Evolutionary conservation across 2,113 vertebrate species (phyloP).

Genomic region (Syngnathus scovelli): DNA sequence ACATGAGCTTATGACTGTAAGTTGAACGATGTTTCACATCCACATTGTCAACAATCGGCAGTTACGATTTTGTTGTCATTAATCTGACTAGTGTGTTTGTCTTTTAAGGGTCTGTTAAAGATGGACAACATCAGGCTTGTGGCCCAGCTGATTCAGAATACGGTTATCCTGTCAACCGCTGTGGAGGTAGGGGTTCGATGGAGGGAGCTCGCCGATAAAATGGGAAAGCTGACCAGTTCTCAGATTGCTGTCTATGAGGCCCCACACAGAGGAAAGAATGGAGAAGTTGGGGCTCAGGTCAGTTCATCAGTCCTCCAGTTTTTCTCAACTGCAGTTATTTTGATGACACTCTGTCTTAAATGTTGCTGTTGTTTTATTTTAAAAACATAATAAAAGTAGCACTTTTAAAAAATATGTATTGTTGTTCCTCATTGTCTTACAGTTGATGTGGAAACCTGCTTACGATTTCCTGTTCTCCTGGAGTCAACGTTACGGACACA

Average conservation of each 20-base stretch:
- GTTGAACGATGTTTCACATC: conserved; percentile 38
- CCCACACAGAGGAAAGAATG: conserved; percentile 80
- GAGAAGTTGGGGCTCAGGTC: conserved; percentile 77
- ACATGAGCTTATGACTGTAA: conserved; percentile 86
- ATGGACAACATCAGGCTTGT: conserved; percentile 84
- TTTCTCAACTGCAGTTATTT: neutral
- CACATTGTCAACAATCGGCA: neutral
- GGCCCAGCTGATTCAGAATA: conserved; percentile 82
- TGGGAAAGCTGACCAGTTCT: conserved; percentile 78
- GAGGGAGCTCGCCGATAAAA: conserved; percentile 86
- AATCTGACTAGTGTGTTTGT: neutral
- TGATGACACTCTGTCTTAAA: neutral
- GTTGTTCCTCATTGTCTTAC: conserved; percentile 12
- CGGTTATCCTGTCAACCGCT: conserved; percentile 85
- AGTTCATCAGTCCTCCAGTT: conserved; percentile 15
- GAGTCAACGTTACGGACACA: conserved; percentile 82
- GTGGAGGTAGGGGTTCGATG: conserved; percentile 88
- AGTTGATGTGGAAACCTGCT: conserved; percentile 98
- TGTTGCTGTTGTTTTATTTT: neutral
- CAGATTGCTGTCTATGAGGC: conserved; percentile 85
- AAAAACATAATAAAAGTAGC: neutral
- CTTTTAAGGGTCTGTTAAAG: conserved; percentile 82
- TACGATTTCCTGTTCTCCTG: conserved; percentile 94
- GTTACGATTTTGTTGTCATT: neutral
- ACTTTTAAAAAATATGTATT: neutral